Evolutionary conservation across 2,888 invertebrate genomes (phyloP), one percentile per base, ranked within the genome.

Genomic region (Leucania comma): DNA sequence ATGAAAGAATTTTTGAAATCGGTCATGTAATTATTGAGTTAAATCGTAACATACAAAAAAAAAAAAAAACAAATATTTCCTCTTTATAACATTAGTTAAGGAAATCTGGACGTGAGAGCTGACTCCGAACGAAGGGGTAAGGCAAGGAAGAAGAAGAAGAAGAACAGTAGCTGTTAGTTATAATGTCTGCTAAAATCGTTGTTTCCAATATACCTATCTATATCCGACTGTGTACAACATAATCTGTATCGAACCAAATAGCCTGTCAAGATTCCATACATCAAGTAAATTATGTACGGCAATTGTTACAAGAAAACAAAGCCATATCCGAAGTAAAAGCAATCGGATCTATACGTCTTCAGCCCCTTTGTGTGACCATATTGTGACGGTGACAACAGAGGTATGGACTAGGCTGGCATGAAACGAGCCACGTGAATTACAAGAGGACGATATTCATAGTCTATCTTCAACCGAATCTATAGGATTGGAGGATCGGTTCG

Each of bases 281-380:
- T 64, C 63, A 54, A 26, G 42, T 61, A 58, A 64, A n/a, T n/a
- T 61, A 80, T 60, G 17, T 17, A 35, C 38, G 46, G 51, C 58
- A 60, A 78, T 67, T 64, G 79, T 70, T 64, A 66, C 65, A 38
- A 68, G 61, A 81, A 79, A 72, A 79, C 79, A 81, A 81, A 72
- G 72, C 58, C 48, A 65, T 68, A 81, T 72, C 73, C 60, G 29
- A 51, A 48, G 57, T 65, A 65, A 68, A 69, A n/a, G 63, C 56
- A 58, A 65, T 68, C 73, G 56, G 53, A 69, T 54, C 81, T 63
- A 77, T 50, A 78, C 48, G 29, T 60, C 61, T 57, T 72, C 81
- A 61, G 53, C 50, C 61, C 78, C 62, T 78, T 78, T 81, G 79
- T 80, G 32, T 61, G 46, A 46, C n/a, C 29, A 73, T 78, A 81